Evolutionary conservation across 2,113 vertebrate species (phyloP).

Genomic region (Platichthys flesus): DNA sequence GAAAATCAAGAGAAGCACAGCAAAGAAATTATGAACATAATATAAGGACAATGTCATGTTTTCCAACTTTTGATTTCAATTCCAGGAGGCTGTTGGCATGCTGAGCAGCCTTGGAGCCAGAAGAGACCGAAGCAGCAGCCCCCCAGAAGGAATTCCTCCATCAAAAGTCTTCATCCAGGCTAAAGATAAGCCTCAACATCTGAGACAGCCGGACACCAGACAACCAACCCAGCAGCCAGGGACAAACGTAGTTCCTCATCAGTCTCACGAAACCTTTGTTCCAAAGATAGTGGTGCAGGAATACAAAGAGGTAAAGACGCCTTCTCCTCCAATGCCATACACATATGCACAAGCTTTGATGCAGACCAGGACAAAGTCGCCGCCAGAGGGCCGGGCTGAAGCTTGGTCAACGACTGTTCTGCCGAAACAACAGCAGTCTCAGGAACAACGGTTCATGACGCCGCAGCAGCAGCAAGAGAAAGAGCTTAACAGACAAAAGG

Average conservation of each 20-base stretch:
- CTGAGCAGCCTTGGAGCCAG: constrained; percentile 81
- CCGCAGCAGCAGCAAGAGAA: constrained; percentile 24
- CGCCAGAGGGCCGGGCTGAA: constrained; percentile 23
- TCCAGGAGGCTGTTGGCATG: constrained; percentile 81
- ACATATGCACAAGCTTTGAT: constrained; percentile 56
- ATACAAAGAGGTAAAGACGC: constrained; percentile 52
- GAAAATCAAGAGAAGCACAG: not conserved
- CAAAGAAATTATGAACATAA: not conserved
- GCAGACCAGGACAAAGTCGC: constrained; percentile 31
- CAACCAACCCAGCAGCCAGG: not conserved
- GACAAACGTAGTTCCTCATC: constrained; percentile 1
- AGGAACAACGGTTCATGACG: not conserved
- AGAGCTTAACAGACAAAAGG: not conserved
- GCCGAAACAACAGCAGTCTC: constrained; percentile 31
- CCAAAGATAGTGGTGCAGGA: constrained; percentile 79
- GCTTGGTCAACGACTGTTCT: not conserved
- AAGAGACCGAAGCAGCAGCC: constrained; percentile 78
- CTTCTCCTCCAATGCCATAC: constrained; percentile 54
- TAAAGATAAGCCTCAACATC: constrained; percentile 33
- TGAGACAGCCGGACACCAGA: constrained; percentile 3
- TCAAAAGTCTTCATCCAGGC: constrained; percentile 74
- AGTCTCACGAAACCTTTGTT: constrained; percentile 31
- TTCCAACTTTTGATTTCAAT: constrained; percentile 12
- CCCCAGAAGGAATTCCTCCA: constrained; percentile 70
- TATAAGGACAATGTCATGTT: not conserved